Evolutionary conservation across 1,140 invertebrate genomes (phyloP).

Genomic region (Thalassaphorura encarpata): DNA sequence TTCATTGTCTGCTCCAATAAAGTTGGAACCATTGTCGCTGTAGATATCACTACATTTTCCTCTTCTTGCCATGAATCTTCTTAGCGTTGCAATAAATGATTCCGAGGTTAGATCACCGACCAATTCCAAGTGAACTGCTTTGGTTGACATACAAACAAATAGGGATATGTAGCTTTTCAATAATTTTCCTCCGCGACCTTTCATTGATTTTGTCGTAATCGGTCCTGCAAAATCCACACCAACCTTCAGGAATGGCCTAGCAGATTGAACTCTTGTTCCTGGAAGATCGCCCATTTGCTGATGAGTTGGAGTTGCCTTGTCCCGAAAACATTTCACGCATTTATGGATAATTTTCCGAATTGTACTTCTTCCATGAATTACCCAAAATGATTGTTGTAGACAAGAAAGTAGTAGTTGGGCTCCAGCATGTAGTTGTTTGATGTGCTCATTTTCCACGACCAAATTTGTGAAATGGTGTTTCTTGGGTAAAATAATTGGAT

Average conservation of each 20-base stretch:
- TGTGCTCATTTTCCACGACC: conserved; percentile 36
- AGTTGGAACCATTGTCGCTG: conserved; percentile 40
- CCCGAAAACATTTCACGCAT: conserved; percentile 30
- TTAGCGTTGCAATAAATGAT: conserved; percentile 37
- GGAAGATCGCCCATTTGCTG: conserved; percentile 37
- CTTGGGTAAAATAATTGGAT: conserved; percentile 35
- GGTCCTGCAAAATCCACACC: conserved; percentile 40
- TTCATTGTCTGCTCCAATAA: conserved; percentile 34
- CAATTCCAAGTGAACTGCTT: conserved; percentile 40
- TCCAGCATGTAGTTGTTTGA: conserved; percentile 34
- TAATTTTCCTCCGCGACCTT: conserved; percentile 25
- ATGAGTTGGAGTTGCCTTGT: conserved; percentile 10
- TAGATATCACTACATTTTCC: conserved; percentile 33
- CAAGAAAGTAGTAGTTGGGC: conserved; percentile 32
- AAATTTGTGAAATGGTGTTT: conserved; percentile 32
- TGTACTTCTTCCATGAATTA: conserved; percentile 6
- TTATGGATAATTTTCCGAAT: conserved; percentile 7
- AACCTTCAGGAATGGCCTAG: conserved; percentile 33
- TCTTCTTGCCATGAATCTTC: conserved; percentile 37
- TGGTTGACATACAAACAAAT: conserved; percentile 40
- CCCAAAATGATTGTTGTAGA: conserved; percentile 30
- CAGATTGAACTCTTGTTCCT: conserved; percentile 26
- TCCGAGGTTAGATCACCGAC: conserved; percentile 37
- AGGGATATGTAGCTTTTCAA: conserved; percentile 39
- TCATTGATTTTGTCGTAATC: conserved; percentile 34